phyloP scores from a whole-genome alignment of 2,797 vertebrate genomes.

The Glossophaga mutica region DNA sequence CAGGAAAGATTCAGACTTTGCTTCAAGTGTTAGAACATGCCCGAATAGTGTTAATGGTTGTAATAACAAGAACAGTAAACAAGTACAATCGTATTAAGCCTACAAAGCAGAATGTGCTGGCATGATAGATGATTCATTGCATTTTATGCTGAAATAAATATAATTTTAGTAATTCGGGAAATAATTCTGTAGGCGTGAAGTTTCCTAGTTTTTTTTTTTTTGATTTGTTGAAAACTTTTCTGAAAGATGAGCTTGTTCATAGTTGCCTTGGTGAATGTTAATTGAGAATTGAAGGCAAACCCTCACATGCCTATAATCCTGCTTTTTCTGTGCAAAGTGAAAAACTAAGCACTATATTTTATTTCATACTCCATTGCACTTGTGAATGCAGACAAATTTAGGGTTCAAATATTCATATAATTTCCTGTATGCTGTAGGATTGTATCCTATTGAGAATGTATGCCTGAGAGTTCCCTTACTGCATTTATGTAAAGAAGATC shows the following conservation, averaged over 20 bases:
- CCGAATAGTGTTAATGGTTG: not conserved
- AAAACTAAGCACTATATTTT: slow-evolving; percentile 58
- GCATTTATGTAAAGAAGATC: slow-evolving; percentile 59
- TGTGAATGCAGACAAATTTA: slow-evolving; percentile 72
- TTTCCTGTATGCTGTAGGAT: slow-evolving; percentile 59
- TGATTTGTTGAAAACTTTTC: slow-evolving; percentile 62
- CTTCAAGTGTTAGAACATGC: not conserved
- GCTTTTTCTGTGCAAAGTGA: slow-evolving; percentile 69
- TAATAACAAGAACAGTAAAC: slow-evolving; percentile 59
- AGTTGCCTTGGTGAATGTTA: slow-evolving; percentile 66
- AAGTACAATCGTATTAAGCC: slow-evolving; percentile 65
- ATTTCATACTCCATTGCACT: slow-evolving; percentile 20
- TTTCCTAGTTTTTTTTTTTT: not conserved
- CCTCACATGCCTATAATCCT: slow-evolving; percentile 69
- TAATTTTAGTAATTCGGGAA: slow-evolving; percentile 76
- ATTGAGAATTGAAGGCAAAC: slow-evolving; percentile 73
- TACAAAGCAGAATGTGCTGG: slow-evolving; percentile 71
- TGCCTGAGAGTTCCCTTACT: slow-evolving; percentile 71
- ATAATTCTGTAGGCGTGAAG: slow-evolving; percentile 71
- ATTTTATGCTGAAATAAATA: slow-evolving; percentile 70
- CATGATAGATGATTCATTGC: slow-evolving; percentile 73
- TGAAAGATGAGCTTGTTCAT: slow-evolving; percentile 64
- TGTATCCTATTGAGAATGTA: not conserved
- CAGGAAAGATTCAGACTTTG: not conserved
- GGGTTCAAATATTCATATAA: slow-evolving; percentile 68